Evolutionary conservation across 2,113 vertebrate species (phyloP).

Genomic region (Origma solitaria): DNA sequence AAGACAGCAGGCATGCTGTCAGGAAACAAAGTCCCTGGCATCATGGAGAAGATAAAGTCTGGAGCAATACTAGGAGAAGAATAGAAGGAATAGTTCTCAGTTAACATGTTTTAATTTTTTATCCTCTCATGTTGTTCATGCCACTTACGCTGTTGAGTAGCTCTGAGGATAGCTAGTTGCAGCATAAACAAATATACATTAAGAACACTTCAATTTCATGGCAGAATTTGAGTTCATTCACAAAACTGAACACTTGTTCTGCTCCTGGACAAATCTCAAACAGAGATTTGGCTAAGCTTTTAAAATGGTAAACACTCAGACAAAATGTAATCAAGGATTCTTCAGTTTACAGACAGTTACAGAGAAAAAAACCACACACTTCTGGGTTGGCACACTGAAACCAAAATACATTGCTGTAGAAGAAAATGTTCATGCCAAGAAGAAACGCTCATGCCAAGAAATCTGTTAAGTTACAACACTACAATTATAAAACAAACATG

Average conservation of each 20-base stretch:
- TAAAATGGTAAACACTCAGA: neutral
- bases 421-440: neutral
- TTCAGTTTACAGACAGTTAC: neutral
- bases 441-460: neutral
- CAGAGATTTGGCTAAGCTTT: neutral
- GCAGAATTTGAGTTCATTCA: neutral
- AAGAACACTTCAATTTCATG: neutral
- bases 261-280: neutral
- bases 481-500: neutral
- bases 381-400: constrained; percentile 11
- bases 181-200: neutral
- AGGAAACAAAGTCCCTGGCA: neutral
- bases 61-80: neutral
- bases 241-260: neutral
- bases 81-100: neutral
- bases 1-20: neutral
- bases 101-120: neutral
- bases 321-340: neutral
- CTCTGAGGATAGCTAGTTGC: neutral
- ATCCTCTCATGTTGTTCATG: neutral
- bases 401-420: neutral
- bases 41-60: neutral
- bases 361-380: neutral
- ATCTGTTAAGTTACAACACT: neutral
- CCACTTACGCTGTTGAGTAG: neutral